phyloP scores from a whole-genome alignment of 2,888 invertebrate species.

The Agrochola lota region DNA sequence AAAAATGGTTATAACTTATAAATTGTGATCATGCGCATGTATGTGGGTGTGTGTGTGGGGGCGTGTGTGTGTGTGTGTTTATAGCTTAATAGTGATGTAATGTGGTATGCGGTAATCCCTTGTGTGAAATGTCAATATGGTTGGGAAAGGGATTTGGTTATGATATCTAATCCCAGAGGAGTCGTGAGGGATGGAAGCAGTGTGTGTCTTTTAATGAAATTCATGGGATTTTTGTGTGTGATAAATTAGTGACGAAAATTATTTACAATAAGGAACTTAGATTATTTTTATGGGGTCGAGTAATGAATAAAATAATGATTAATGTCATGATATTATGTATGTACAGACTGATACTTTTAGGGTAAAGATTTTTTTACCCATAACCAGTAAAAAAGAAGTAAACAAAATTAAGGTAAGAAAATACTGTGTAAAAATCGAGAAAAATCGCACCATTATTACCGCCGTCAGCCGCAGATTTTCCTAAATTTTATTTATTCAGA shows the following conservation, averaged over 20 bases:
- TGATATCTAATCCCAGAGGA: constrained; percentile 61
- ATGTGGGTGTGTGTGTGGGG: constrained; percentile 37
- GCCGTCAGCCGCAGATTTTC: constrained; percentile 33
- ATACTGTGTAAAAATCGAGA: constrained; percentile 1
- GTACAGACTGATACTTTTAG: background rate
- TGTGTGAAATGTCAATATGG: constrained; percentile 76
- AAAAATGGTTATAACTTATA: constrained; percentile 72
- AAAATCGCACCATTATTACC: constrained; percentile 38
- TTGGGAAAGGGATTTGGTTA: constrained; percentile 59
- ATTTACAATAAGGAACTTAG: background rate
- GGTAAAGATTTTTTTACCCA: background rate
- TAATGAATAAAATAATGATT: background rate
- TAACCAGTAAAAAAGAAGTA: background rate
- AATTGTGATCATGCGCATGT: constrained; percentile 50
- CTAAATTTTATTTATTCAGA: constrained; percentile 60
- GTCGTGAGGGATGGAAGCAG: constrained; percentile 33
- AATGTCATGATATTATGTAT: background rate
- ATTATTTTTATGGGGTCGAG: no score
- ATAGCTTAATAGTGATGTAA: constrained; percentile 69
- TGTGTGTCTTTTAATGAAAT: constrained; percentile 46
- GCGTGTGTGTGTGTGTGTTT: constrained; percentile 57
- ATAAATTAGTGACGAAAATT: constrained; percentile 11
- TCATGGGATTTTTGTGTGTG: constrained; percentile 38
- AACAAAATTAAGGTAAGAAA: constrained; percentile 16
- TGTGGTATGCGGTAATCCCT: constrained; percentile 68